Evolutionary conservation across 2,888 invertebrate species (phyloP), one percentile per base, ranked within the genome.

Genomic region (Camponotus fellah): DNA sequence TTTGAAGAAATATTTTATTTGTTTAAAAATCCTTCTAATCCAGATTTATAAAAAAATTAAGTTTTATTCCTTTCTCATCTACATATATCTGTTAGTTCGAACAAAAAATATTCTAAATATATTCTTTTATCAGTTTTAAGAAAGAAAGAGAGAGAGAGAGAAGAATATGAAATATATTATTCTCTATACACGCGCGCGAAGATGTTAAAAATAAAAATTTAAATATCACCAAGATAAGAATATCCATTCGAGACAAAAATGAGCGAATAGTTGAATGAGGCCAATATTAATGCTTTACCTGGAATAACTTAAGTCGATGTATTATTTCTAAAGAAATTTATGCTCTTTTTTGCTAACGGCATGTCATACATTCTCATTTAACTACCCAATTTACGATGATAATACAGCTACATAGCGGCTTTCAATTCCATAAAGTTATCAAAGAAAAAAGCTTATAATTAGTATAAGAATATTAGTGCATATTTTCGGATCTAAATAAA

Each of bases 261-360:
- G 66, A 32, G 32, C 49, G 46, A 49, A 37, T 65, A 49, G n/a
- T 75, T 75, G 34, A 75, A 40, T 75, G n/a, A 49, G 34, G 64
- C 64, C 46, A 75, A 76, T 65, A 65, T 65, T 76, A 65, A 76
- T 49, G 37, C 49, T 65, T 75, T 76, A 21, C 40, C 17, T 17
- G 37, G 37, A 76, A 12, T 65, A 46, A 64, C 21, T 34, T 46
- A 56, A 26, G 26, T 37, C 53, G 53, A 76, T 40, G 53, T 40
- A 53, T 53, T 40, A 65, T 76, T 76, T 76, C 0, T 17, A 56
- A 77, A 68, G 56, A 68, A 77, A 56, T 17, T 56, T 68, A 56
- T 26, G 53, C 17, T 77, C n/a, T 56, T 68, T 12, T 40, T 76
- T 26, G 14, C 34, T 77, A 40, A 56, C 0, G 9, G 37, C 40